Conservation (phyloP, 2,113 vertebrate genomes). For the Brevimyrus niger region DNA sequence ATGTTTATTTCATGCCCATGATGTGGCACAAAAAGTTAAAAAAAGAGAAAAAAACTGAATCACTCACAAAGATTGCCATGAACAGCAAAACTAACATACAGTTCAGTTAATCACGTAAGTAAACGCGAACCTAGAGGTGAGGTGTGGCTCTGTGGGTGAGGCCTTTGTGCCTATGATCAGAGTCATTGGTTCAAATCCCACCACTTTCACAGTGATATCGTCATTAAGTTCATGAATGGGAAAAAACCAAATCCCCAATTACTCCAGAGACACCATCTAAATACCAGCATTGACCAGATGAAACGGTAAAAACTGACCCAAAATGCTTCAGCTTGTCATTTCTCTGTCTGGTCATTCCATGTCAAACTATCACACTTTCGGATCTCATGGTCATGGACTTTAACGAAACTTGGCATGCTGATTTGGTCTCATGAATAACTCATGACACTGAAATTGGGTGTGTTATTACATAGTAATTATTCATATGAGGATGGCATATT, state of each 20-base stretch:
- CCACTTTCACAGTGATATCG: no score
- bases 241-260: background rate
- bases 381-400: no score
- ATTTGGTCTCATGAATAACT: no score
- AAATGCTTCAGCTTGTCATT: background rate
- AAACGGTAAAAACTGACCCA: background rate
- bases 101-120: background rate
- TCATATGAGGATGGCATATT: no score
- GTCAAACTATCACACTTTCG: no score
- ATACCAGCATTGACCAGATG: background rate
- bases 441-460: no score
- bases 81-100: no score
- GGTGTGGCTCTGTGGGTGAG: no score
- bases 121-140: background rate
- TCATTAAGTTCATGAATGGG: background rate
- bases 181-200: no score
- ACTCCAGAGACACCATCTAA: background rate
- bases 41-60: background rate
- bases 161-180: no score
- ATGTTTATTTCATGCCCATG: background rate
- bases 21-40: background rate
- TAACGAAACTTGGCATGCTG: no score
- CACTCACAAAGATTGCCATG: background rate
- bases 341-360: background rate
- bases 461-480: no score